Base-by-base conservation (phyloP, 2,113 vertebrate genomes). In the Numenius arquata region DNA sequence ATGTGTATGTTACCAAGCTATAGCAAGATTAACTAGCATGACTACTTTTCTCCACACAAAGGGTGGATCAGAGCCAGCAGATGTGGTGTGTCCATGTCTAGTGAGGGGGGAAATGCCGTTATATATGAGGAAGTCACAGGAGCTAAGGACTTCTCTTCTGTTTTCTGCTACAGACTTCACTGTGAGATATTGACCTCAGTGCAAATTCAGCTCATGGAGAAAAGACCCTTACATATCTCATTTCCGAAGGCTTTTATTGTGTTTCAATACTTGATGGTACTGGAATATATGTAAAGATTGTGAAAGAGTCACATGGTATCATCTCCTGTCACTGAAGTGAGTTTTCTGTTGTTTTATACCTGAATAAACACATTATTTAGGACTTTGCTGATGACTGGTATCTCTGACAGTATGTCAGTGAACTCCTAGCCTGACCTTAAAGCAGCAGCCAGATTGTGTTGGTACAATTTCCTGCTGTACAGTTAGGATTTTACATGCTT, bases 391-490 rank as follows among this genome's bases (percentile, higher is more conserved):
- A 15, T 38, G 66, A 45, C 56, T 55, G 63, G 6, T 75, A 30
- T 62, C 17, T 48, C 38, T 75, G 79, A 34, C 30, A 87, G 68
- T 19, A 26, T 0, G 2, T 34, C 29, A 63, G 61, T 8, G 29
- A 89, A 50, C 56, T 81, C 59, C n/a, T 38, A 50, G 32, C 65
- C 56, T 85, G 65, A 93, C 81, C 65, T 75, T 66, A 74, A 67
- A 1, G 2, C 1, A 17, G 85, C 8, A 30, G 47, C 13, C 0
- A 0, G 56, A 45, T 19, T 63, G 40, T 74, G 61, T 27, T 65
- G 41, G 50, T 84, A 18, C 41, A 84, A 89, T 77, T 45, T 96
- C 56, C 65, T 78, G 56, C 18, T 71, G 18, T 43, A 47, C 30
- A 27, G 0, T 52, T 55, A 16, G 61, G n/a, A 81, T 56, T 34